phyloP scores from a whole-genome alignment of 2,888 invertebrate species.

The Dorcus parallelipipedus region DNA sequence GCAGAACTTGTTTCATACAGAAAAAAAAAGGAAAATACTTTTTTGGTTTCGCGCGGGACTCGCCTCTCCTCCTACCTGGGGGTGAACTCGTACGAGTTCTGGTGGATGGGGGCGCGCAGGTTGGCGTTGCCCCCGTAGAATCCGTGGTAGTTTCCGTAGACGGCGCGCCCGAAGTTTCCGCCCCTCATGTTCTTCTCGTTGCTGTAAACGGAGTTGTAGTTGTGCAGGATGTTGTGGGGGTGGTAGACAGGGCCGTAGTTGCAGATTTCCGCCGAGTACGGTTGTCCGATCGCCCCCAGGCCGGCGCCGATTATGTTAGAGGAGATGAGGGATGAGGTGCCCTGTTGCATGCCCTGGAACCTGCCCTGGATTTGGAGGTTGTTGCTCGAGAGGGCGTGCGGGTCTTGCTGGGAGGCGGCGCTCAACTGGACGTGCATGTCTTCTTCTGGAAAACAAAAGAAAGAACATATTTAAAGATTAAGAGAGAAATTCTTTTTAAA shows the following conservation, averaged over 20 bases:
- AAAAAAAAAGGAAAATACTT: background rate
- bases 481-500: too few relatives aligned
- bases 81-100: slow-evolving; percentile 40
- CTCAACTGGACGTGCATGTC: slow-evolving; percentile 29
- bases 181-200: slow-evolving; percentile 41
- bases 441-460: slow-evolving; percentile 36
- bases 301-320: slow-evolving; percentile 32
- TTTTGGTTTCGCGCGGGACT: background rate
- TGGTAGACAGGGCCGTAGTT: slow-evolving; percentile 67
- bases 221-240: slow-evolving; percentile 50
- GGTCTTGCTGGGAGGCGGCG: slow-evolving; percentile 19
- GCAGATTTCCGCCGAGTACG: slow-evolving; percentile 63
- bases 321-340: slow-evolving; percentile 33
- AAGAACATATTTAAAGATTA: background rate
- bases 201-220: slow-evolving; percentile 44
- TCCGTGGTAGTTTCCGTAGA: slow-evolving; percentile 43
- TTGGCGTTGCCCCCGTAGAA: slow-evolving; percentile 38
- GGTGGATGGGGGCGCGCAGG: slow-evolving; percentile 33
- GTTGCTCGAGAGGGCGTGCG: slow-evolving; percentile 17
- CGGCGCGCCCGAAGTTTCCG: slow-evolving; percentile 38
- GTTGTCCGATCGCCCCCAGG: slow-evolving; percentile 54
- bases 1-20: background rate
- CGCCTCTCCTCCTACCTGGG: slow-evolving; percentile 27
- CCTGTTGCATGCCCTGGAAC: slow-evolving; percentile 36
- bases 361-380: slow-evolving; percentile 35